Conservation (phyloP, 2,888 invertebrate genomes). For the Drosophila anomelani region DNA sequence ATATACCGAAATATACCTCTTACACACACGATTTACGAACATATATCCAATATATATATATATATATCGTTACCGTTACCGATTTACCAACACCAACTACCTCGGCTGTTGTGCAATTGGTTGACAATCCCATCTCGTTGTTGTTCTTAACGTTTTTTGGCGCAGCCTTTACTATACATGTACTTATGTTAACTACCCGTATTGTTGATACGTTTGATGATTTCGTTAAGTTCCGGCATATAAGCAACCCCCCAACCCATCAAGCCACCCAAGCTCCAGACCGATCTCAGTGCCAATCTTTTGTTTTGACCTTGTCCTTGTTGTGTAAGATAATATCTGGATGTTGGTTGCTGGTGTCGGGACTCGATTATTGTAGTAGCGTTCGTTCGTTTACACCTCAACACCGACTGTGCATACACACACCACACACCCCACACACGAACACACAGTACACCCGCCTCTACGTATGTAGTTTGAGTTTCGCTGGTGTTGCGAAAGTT, state of each 20-base stretch:
- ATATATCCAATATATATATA: conserved; percentile 15
- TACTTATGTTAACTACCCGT: conserved; percentile 21
- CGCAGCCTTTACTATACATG: conserved; percentile 41
- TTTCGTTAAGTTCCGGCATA: conserved; percentile 58
- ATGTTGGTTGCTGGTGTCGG: conserved; percentile 59
- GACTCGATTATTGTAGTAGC: conserved; percentile 53
- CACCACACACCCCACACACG: conserved; percentile 14
- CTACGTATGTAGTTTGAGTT: conserved; percentile 58
- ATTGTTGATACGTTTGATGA: conserved; percentile 70
- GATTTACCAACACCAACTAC: conserved; percentile 52
- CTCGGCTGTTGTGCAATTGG: conserved; percentile 69
- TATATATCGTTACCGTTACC: conserved; percentile 43
- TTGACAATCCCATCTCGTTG: conserved; percentile 61
- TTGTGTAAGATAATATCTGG: conserved; percentile 62
- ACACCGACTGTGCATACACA: conserved; percentile 19
- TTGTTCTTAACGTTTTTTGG: conserved; percentile 67
- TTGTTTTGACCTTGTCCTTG: conserved; percentile 39
- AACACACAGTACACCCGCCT: conserved; percentile 26
- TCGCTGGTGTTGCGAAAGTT: conserved; percentile 72
- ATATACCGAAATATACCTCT: conserved; percentile 43
- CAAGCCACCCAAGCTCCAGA: conserved; percentile 2
- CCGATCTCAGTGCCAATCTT: conserved; percentile 10
- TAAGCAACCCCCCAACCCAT: conserved; percentile 35
- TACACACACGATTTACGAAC: conserved; percentile 37
- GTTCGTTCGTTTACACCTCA: conserved; percentile 30